A percentile compares a stretch with the other conserved stretches of the same genome.
These are phyloP conservation scores for Polyommatus icarus DNA, from an alignment of 2,888 invertebrate genomes.

Conservation along the genomic window DNA sequence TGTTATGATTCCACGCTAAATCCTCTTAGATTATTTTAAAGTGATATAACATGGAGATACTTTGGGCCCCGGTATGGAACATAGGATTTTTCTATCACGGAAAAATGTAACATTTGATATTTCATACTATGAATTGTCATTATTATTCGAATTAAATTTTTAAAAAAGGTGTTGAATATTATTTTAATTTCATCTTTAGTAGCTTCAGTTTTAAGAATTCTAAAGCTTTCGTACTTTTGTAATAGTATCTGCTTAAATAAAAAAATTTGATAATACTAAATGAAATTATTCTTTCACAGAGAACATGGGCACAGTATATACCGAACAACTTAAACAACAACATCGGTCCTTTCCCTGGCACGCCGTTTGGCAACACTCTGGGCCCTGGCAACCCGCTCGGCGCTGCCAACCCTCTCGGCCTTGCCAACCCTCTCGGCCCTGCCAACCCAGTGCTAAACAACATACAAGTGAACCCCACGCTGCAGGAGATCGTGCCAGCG, in stretches of 20 bases:
- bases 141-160: too few relatives aligned
- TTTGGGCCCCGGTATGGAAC: too few relatives aligned
- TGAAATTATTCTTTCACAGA: background rate
- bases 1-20: background rate
- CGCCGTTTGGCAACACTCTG: slow-evolving; percentile 34
- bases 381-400: slow-evolving; percentile 19
- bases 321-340: slow-evolving; percentile 13
- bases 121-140: background rate
- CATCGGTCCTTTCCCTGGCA: background rate
- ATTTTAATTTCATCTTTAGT: too few relatives aligned
- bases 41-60: too few relatives aligned
- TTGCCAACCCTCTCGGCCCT: slow-evolving; percentile 35
- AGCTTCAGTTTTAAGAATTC: too few relatives aligned
- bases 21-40: too few relatives aligned
- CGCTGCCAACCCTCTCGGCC: slow-evolving; percentile 35
- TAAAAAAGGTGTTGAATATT: too few relatives aligned
- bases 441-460: slow-evolving; percentile 42
- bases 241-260: too few relatives aligned
- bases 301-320: slow-evolving; percentile 16
- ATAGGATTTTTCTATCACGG: background rate
- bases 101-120: background rate
- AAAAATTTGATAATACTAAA: too few relatives aligned
- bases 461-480: slow-evolving; percentile 53
- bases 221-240: too few relatives aligned
- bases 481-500: slow-evolving; percentile 60